Evolutionary conservation across 2,797 vertebrate species (phyloP).

Genomic region (Nyctalus aviator): DNA sequence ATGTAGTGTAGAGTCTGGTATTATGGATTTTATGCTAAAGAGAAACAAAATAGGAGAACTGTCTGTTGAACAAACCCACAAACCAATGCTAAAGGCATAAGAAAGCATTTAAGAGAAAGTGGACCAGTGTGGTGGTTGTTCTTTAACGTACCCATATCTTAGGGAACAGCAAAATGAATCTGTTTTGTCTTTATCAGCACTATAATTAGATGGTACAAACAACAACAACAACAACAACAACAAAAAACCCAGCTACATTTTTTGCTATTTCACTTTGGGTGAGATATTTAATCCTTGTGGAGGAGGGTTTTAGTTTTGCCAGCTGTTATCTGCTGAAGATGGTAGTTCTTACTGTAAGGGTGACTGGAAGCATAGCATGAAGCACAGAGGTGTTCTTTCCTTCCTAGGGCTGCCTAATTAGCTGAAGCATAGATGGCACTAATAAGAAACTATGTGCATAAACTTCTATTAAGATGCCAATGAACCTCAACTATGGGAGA

Average conservation of each 20-base stretch:
- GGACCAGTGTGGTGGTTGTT: neutral
- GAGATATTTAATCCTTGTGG: neutral
- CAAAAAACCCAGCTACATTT: neutral
- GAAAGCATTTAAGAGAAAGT: neutral
- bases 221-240: neutral
- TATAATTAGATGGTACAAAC: neutral
- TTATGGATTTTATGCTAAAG: slow-evolving; percentile 23
- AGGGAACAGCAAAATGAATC: neutral
- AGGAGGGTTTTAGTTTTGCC: neutral
- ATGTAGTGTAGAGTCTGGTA: neutral
- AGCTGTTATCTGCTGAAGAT: neutral
- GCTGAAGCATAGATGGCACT: neutral
- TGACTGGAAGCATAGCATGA: neutral
- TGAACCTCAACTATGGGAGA: slow-evolving; percentile 18
- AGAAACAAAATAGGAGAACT: slow-evolving; percentile 7
- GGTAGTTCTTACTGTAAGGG: neutral
- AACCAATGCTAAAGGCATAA: neutral
- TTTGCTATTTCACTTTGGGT: neutral
- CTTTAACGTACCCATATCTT: neutral
- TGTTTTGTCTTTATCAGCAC: neutral
- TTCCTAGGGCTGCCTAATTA: neutral
- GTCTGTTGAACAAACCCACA: neutral
- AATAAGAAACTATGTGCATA: neutral
- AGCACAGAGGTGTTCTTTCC: neutral
- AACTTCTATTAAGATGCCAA: slow-evolving; percentile 5